Evolutionary conservation across 23 tunicate species (phyloP).

Genomic region (Pegea sp.): DNA sequence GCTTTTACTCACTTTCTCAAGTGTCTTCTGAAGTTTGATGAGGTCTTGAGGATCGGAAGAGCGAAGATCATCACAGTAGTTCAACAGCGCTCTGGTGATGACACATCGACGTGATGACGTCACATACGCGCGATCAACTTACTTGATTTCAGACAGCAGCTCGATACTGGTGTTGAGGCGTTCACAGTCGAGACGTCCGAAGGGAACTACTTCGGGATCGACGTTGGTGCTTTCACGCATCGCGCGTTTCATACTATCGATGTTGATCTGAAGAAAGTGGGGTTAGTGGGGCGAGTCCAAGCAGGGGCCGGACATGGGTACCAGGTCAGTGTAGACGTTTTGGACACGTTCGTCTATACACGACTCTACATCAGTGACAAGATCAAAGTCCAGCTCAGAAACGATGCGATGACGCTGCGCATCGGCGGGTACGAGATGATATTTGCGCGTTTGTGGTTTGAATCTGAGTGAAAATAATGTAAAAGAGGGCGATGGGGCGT

Average conservation of each 20-base stretch:
- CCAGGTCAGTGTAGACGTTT: constrained; percentile 51
- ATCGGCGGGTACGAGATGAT: constrained; percentile 82
- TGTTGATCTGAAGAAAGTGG: constrained; percentile 34
- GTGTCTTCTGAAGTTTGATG: constrained; percentile 47
- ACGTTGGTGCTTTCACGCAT: constrained; percentile 82
- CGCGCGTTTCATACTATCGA: constrained; percentile 79
- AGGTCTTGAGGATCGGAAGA: constrained; percentile 67
- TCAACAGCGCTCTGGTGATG: constrained; percentile 38
- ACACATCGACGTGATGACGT: neutral
- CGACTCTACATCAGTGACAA: constrained; percentile 60
- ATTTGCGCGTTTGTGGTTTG: constrained; percentile 88
- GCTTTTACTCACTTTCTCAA: constrained; percentile 46
- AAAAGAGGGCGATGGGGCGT: no score
- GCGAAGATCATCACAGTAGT: constrained; percentile 31
- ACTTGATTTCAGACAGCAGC: constrained; percentile 70
- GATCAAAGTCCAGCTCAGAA: constrained; percentile 92
- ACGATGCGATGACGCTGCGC: constrained; percentile 58
- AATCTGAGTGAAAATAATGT: constrained; percentile 33
- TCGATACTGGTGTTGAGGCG: constrained; percentile 41
- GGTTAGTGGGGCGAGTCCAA: neutral
- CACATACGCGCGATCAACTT: no score
- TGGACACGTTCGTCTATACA: constrained; percentile 34
- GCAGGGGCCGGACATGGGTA: constrained; percentile 1
- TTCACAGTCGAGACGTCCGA: constrained; percentile 72
- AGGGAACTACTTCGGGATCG: constrained; percentile 90